phyloP scores from a whole-genome alignment of 2,113 vertebrate species.

The Pteruthius melanotis region DNA sequence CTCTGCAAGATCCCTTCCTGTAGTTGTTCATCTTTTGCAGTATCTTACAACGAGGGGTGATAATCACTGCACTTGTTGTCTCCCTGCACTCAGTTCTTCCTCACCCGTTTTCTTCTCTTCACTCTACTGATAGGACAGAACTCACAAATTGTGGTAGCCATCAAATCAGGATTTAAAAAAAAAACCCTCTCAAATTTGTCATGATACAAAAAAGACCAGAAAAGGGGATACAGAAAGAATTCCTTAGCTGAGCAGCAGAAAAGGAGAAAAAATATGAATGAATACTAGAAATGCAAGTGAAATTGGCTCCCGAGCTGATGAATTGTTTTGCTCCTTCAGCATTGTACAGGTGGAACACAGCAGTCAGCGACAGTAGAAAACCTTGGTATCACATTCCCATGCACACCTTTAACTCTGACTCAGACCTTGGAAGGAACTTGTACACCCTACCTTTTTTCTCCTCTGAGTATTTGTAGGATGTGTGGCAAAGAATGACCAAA shows the following conservation, averaged over 20 bases:
- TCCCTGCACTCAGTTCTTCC: not conserved
- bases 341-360: not conserved
- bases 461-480: not conserved
- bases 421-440: accelerated
- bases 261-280: not conserved
- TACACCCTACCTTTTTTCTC: not conserved
- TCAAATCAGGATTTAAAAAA: not conserved
- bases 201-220: accelerated
- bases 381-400: accelerated
- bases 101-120: not conserved
- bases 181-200: not conserved
- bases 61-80: not conserved
- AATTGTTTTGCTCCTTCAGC: not conserved
- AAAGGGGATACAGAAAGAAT: not conserved
- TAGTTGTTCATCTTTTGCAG: not conserved
- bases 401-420: not conserved
- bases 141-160: not conserved
- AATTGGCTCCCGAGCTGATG: not conserved
- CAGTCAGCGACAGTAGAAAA: not conserved
- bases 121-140: accelerated
- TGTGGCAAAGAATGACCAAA: not conserved
- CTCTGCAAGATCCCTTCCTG: not conserved
- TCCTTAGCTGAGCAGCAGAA: not conserved
- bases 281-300: not conserved
- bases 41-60: not conserved